Conservation (phyloP, 2,797 vertebrate species). For the Notolepis coatsorum region DNA sequence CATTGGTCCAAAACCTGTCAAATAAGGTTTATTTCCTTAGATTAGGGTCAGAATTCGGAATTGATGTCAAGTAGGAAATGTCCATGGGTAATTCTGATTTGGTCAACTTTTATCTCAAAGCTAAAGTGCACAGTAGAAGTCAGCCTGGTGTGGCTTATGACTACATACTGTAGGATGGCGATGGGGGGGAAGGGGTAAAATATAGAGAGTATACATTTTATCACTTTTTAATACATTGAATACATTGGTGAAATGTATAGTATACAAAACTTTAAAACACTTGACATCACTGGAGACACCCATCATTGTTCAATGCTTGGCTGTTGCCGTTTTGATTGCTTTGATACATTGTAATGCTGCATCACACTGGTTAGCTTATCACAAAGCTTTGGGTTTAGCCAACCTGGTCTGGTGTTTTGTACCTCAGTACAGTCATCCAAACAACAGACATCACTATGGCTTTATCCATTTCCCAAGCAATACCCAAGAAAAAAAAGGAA, state of each 20-base stretch:
- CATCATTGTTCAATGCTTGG: too few species aligned
- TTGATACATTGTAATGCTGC: not conserved
- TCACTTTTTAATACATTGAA: not conserved
- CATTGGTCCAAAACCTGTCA: not conserved
- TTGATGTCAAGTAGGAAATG: not conserved
- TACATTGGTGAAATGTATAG: not conserved
- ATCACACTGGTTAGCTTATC: not conserved
- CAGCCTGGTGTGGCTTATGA: not conserved
- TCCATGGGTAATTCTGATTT: not conserved
- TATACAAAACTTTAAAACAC: not conserved
- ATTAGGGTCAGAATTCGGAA: not conserved
- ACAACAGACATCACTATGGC: too few species aligned
- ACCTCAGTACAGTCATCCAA: too few species aligned
- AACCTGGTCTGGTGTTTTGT: too few species aligned
- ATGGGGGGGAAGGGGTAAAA: not conserved
- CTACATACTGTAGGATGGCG: not conserved
- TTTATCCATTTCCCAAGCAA: too few species aligned
- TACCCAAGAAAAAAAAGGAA: too few species aligned
- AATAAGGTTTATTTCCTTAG: not conserved
- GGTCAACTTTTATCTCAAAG: not conserved
- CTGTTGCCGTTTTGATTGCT: too few species aligned
- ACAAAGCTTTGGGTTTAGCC: not conserved
- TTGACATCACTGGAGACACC: too few species aligned
- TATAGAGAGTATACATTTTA: not conserved
- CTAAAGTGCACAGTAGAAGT: not conserved